Base-by-base conservation (phyloP, 1,140 invertebrate species). In the Nymphalis io region DNA sequence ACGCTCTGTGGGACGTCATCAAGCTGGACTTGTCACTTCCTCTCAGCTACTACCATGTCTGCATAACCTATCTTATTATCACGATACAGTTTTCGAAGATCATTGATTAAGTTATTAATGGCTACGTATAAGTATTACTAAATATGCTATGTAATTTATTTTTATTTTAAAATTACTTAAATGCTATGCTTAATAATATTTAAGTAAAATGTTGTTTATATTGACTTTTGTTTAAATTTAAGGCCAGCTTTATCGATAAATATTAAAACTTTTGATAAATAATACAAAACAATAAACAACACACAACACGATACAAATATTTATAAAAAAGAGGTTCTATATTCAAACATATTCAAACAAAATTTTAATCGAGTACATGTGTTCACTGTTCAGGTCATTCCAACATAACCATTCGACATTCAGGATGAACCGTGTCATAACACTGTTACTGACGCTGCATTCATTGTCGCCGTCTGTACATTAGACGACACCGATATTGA, bases 41-140 rank as follows among this genome's bases (percentile, higher is more conserved):
- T 12, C 67, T 88, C 0, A 83, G 80, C 40, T 88, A 83, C 62
- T 64, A 75, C 12, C 82, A 81, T 21, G 63, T 81, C 6, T 85
- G 83, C 59, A 77, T 80, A 11, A 85, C 85, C 0, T 85, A 85
- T 51, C 69, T 88, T 1, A 83, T 88, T 15, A 84, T 88, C 33
- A 75, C 79, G 12, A 78, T 85, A 67, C 85, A 88, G 68, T 88
- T 88, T 39, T 88, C 85, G 3, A 85, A 83, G 61, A 85, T 87
- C 58, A 77, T 85, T 44, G 79, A 87, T 57, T 85, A 72, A 76
- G n/a, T 12, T 44, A 44, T 15, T 44, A 12, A 12, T 12, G 39
- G 1, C 3, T 42, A 27, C 5, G 2, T 27, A 27, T 27, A 27
- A 5, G 2, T 27, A 27, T 27, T n/a, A n/a, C n/a, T n/a, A n/a